Conservation (phyloP, 2,888 invertebrate species). For the Gymnoscelis rufifasciata region DNA sequence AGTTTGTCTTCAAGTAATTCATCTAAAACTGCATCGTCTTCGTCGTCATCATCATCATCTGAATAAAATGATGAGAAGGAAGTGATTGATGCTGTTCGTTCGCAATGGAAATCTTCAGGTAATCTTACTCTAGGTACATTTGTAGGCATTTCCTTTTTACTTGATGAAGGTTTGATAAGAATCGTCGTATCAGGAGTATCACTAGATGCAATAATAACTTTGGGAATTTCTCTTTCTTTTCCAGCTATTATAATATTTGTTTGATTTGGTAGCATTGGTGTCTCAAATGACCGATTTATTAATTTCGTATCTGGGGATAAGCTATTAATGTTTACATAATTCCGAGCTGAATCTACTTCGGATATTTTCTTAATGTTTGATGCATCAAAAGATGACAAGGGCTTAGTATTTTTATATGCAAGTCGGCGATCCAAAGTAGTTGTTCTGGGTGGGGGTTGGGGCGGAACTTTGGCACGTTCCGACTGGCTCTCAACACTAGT, state of each 20-base stretch:
- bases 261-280: constrained; percentile 32
- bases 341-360: constrained; percentile 38
- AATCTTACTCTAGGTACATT: constrained; percentile 74
- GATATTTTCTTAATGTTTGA: constrained; percentile 43
- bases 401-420: constrained; percentile 63
- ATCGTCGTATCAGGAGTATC: constrained; percentile 78
- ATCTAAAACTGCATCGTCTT: constrained; percentile 49
- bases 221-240: constrained; percentile 59
- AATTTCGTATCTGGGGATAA: constrained; percentile 39
- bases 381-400: constrained; percentile 59
- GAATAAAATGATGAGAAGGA: constrained; percentile 65
- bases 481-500: constrained; percentile 49
- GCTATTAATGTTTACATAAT: constrained; percentile 63
- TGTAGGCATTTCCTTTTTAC: constrained; percentile 49
- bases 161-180: constrained; percentile 79
- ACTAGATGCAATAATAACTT: constrained; percentile 76
- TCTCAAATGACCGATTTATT: constrained; percentile 48
- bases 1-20: constrained; percentile 65
- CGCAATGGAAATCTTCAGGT: constrained; percentile 67
- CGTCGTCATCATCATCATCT: constrained; percentile 56
- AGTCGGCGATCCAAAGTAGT: constrained; percentile 82
- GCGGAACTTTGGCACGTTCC: constrained; percentile 75
- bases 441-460: constrained; percentile 87
- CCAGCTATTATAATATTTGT: constrained; percentile 24
- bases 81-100: constrained; percentile 50